These are phyloP conservation scores for Craterocephalus amniculus DNA, from an alignment of 2,797 vertebrate genomes.

Conservation along the genomic window DNA sequence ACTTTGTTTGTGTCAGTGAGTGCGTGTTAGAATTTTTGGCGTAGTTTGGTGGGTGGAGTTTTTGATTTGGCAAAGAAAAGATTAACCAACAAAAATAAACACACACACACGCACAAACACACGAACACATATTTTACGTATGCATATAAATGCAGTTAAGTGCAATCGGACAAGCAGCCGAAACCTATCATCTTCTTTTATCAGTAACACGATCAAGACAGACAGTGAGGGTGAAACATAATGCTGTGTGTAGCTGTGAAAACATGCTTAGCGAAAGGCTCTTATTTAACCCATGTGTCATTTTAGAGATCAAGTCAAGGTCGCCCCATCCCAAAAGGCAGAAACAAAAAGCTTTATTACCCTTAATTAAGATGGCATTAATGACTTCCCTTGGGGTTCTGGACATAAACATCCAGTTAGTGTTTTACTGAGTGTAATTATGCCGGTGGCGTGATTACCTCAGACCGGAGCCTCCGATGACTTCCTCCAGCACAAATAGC, in stretches of 20 bases:
- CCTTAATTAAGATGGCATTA: slow-evolving; percentile 82
- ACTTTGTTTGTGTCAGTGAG: slow-evolving; percentile 36
- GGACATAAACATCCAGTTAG: slow-evolving; percentile 81
- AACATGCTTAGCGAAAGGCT: slow-evolving; percentile 54
- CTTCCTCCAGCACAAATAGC: slow-evolving; percentile 73
- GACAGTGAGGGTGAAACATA: slow-evolving; percentile 44
- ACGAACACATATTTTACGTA: slow-evolving; percentile 18
- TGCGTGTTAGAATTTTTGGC: slow-evolving; percentile 16
- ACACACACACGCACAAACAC: slow-evolving; percentile 35
- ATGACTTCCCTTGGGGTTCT: slow-evolving; percentile 78
- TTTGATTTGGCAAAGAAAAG: slow-evolving; percentile 41
- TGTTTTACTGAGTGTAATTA: slow-evolving; percentile 81
- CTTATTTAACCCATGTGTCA: slow-evolving; percentile 45
- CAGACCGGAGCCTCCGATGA: slow-evolving; percentile 71
- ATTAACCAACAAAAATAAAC: slow-evolving; percentile 43
- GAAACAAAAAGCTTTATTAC: slow-evolving; percentile 69
- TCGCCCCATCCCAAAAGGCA: slow-evolving; percentile 66
- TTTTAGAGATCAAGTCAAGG: slow-evolving; percentile 70
- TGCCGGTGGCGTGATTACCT: slow-evolving; percentile 77
- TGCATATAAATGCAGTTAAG: slow-evolving; percentile 3
- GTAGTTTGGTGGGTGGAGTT: slow-evolving; percentile 25
- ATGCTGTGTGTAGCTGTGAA: slow-evolving; percentile 58
- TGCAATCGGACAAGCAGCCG: slow-evolving; percentile 6
- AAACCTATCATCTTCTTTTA: slow-evolving; percentile 45
- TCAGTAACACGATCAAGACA: slow-evolving; percentile 22